Evolutionary conservation across 2,888 invertebrate genomes (phyloP).

Genomic region (Monochamus alternatus): DNA sequence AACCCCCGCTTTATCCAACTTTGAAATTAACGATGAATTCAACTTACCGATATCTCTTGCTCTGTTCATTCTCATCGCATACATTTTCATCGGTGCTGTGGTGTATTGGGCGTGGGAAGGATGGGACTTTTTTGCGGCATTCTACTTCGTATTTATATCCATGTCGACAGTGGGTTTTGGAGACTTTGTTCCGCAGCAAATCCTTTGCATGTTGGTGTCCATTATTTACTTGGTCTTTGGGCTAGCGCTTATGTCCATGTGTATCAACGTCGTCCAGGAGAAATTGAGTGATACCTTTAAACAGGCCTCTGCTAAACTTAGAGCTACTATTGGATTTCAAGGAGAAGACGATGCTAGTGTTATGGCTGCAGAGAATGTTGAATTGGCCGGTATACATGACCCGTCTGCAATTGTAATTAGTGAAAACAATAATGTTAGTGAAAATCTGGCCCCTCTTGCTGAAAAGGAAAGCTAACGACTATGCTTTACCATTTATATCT

Average conservation of each 20-base stretch:
- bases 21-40: conserved; percentile 92
- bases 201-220: conserved; percentile 90
- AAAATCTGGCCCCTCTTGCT: not conserved
- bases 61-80: conserved; percentile 84
- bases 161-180: conserved; percentile 98
- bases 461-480: conserved; percentile 15
- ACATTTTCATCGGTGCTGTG: conserved; percentile 91
- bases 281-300: conserved; percentile 85
- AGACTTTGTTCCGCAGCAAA: conserved; percentile 87
- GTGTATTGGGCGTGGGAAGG: conserved; percentile 85
- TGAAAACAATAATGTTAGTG: not conserved
- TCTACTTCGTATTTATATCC: conserved; percentile 97
- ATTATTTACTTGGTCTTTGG: conserved; percentile 95
- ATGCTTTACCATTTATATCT: not conserved
- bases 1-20: conserved; percentile 70
- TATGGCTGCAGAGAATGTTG: conserved; percentile 19
- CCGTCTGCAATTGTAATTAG: not conserved
- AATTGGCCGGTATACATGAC: conserved; percentile 19
- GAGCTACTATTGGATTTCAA: conserved; percentile 86
- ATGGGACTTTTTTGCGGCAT: conserved; percentile 93
- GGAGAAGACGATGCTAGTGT: conserved; percentile 78
- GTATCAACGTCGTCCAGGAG: conserved; percentile 95
- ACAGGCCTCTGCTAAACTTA: conserved; percentile 87
- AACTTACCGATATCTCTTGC: conserved; percentile 94
- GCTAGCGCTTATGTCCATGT: conserved; percentile 95